Percentiles rank a stretch among this genome's conserved stretches.
phyloP scores from a whole-genome alignment of 2,797 vertebrate species.

The Mormyrus proboscirostris region DNA sequence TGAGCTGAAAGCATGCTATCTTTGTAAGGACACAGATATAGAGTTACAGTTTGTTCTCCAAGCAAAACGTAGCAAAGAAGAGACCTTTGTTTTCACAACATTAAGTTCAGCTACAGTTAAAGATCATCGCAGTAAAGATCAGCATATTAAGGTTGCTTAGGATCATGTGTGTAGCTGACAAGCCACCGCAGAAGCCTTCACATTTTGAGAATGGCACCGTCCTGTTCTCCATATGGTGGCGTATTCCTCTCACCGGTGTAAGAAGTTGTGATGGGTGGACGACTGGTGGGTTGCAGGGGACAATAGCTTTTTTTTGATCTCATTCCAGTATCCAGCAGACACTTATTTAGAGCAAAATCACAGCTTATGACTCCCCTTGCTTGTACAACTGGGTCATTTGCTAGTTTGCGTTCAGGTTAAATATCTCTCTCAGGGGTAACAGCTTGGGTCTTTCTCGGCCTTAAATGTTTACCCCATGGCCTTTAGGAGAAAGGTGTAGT shows the following conservation, averaged over 20 bases:
- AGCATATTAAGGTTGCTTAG: not conserved
- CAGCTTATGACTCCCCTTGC: not conserved
- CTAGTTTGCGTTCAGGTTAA: not conserved
- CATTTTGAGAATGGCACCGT: not conserved
- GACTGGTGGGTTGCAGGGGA: not conserved
- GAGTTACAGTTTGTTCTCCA: constrained; percentile 13
- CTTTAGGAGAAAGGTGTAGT: not conserved
- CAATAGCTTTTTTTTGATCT: not conserved
- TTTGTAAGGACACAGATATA: not conserved
- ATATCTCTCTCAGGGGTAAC: not conserved
- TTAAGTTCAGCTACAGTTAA: not conserved
- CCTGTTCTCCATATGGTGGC: not conserved
- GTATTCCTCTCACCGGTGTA: not conserved
- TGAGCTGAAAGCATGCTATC: not conserved
- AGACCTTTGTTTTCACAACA: not conserved
- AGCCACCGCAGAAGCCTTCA: not conserved
- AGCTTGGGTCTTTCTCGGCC: not conserved
- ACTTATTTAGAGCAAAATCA: not conserved
- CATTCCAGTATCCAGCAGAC: not conserved
- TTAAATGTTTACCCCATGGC: not conserved
- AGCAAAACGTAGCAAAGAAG: not conserved
- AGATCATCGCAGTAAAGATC: not conserved
- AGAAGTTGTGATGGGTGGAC: not conserved
- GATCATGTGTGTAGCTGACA: not conserved
- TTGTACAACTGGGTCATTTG: not conserved